These are phyloP conservation scores for Camelus bactrianus DNA, from an alignment of 2,113 vertebrate genomes.

Conservation along the genomic window DNA sequence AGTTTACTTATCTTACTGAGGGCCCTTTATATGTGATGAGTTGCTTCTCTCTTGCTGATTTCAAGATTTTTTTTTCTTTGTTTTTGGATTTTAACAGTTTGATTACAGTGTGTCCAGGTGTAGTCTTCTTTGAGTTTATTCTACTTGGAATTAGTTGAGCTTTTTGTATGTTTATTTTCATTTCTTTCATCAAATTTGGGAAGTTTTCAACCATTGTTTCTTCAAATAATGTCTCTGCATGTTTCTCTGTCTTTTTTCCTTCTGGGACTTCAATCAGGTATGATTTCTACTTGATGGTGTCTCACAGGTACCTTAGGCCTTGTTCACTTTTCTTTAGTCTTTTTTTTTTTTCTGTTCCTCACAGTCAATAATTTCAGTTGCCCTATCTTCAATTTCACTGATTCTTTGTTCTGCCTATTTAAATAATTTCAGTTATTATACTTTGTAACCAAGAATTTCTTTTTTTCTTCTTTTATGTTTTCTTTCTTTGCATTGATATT, in stretches of 20 bases:
- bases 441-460: background rate
- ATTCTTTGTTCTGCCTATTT: background rate
- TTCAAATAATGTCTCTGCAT: background rate
- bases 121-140: background rate
- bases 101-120: background rate
- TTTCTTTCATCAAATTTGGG: slow-evolving; percentile 30
- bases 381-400: background rate
- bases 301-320: background rate
- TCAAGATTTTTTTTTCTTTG: background rate
- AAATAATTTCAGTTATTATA: slow-evolving; percentile 36
- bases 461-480: background rate
- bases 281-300: background rate
- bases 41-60: slow-evolving; percentile 17
- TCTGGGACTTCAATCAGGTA: background rate
- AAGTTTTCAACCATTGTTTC: background rate
- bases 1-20: background rate
- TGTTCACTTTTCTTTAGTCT: background rate
- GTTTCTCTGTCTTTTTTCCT: background rate
- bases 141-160: background rate
- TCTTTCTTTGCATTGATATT: slow-evolving; percentile 1
- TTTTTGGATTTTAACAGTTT: slow-evolving; percentile 21
- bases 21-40: background rate
- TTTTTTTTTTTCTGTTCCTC: background rate
- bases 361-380: background rate
- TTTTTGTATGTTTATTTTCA: background rate